phyloP scores from a whole-genome alignment of 2,888 invertebrate species.

The Drosophila picticornis region DNA sequence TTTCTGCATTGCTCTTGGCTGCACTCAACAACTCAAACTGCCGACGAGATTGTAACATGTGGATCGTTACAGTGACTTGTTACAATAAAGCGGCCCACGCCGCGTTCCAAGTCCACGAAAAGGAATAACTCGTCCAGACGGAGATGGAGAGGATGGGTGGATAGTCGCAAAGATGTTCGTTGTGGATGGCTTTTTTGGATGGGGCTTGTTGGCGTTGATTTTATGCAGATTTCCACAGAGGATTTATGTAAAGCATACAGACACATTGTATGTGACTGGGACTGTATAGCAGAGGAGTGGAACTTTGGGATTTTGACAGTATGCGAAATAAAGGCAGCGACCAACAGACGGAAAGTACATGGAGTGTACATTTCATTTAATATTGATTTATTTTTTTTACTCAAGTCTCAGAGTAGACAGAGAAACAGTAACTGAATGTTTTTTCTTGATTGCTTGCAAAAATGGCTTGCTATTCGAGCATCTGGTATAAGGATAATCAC shows the following conservation, averaged over 20 bases:
- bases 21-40: conserved; percentile 26
- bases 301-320: background rate
- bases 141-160: conserved; percentile 35
- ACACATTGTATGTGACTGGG: conserved; percentile 61
- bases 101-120: background rate
- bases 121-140: conserved; percentile 39
- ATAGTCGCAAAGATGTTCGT: conserved; percentile 63
- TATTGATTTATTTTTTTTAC: conserved; percentile 71
- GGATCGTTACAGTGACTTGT: conserved; percentile 47
- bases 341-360: conserved; percentile 56
- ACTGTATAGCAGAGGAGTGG: background rate
- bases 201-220: conserved; percentile 79
- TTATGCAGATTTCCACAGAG: conserved; percentile 77
- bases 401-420: conserved; percentile 2
- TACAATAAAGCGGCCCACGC: conserved; percentile 30
- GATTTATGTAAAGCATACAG: conserved; percentile 76
- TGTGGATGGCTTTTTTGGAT: conserved; percentile 46
- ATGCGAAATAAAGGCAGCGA: conserved; percentile 42
- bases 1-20: conserved; percentile 10
- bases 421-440: conserved; percentile 16
- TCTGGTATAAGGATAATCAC: conserved; percentile 33
- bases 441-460: conserved; percentile 67
- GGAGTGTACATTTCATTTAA: conserved; percentile 77
- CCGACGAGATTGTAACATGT: conserved; percentile 63
- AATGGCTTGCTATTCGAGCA: conserved; percentile 34